Conservation (phyloP, 1,140 invertebrate genomes). For the Globodera rostochiensis region DNA sequence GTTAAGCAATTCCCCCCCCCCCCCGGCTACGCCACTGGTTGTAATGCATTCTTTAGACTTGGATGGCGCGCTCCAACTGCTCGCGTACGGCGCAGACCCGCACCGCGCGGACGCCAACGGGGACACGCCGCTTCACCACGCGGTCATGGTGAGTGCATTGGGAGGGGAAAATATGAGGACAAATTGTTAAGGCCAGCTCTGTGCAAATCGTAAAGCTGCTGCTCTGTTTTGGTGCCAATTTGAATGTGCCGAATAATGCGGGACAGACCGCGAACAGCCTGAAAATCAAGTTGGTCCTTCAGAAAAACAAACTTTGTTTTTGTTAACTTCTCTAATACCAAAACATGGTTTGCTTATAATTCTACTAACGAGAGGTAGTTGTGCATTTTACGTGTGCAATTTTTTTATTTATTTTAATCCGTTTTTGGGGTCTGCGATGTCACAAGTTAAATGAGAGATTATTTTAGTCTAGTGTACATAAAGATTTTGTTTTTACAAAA, state of each 20-base stretch:
- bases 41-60: neutral
- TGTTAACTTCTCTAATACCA: no score
- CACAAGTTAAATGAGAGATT: no score
- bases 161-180: neutral
- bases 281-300: constrained; percentile 21
- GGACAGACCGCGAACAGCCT: constrained; percentile 21
- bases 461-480: no score
- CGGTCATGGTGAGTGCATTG: constrained; percentile 4
- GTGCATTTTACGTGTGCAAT: no score
- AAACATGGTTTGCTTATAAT: no score
- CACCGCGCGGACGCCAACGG: constrained; percentile 17
- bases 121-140: constrained; percentile 39
- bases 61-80: constrained; percentile 19
- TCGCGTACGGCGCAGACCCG: constrained; percentile 37
- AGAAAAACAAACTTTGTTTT: no score
- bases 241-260: constrained; percentile 29
- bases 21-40: no score
- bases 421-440: no score
- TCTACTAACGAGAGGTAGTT: no score
- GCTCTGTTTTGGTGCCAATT: constrained; percentile 33
- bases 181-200: constrained; percentile 6
- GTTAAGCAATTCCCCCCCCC: no score
- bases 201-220: constrained; percentile 36
- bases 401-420: no score
- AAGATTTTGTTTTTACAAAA: no score